Evolutionary conservation across 2,797 vertebrate species (phyloP).

Genomic region (Tauraco hartlaubi): DNA sequence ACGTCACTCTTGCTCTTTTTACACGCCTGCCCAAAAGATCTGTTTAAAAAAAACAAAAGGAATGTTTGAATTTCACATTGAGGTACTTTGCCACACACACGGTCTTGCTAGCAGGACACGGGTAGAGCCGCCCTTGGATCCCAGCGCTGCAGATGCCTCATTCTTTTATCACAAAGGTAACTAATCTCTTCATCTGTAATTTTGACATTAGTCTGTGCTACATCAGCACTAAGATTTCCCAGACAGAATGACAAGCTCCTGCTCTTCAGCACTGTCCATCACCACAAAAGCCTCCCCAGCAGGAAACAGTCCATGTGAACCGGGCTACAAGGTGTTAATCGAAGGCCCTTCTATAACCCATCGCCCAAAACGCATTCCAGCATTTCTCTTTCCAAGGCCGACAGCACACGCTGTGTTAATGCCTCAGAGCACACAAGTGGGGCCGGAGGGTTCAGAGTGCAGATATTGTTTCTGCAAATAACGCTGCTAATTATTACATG

Average conservation of each 20-base stretch:
- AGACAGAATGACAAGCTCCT: background rate
- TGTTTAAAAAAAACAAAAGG: background rate
- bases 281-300: background rate
- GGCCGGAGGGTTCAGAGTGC: background rate
- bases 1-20: fast-evolving
- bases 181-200: background rate
- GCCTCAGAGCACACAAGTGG: background rate
- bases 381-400: background rate
- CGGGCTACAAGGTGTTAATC: background rate
- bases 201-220: background rate
- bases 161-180: background rate
- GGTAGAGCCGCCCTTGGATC: background rate
- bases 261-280: background rate
- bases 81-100: background rate
- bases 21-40: background rate
- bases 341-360: background rate
- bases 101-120: background rate
- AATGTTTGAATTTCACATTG: background rate
- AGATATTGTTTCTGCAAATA: background rate
- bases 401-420: background rate
- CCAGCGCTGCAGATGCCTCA: background rate
- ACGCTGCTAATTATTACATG: background rate
- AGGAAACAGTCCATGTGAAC: background rate
- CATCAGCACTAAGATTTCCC: background rate
- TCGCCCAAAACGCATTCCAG: background rate